Base-by-base conservation (phyloP, 2,888 invertebrate species). In the Lasius fuliginosus region DNA sequence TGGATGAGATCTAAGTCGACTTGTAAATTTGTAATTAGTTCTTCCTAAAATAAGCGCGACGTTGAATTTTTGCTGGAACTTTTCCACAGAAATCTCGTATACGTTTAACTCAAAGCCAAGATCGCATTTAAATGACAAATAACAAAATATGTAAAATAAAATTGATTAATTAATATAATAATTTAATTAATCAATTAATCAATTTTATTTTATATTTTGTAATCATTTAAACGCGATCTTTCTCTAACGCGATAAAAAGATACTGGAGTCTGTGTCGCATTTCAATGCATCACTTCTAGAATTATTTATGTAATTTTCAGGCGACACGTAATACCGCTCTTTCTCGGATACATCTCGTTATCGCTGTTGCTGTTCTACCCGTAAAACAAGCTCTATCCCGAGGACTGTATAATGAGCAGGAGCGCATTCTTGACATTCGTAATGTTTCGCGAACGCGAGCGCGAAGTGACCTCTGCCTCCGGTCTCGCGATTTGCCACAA, bases 391-490 rank as follows among this genome's bases (percentile, higher is more conserved):
- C 42, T 71, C 33, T 11, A 49, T 42, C 23, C 9, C 12, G 42
- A 49, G 60, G 73, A 77, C 71, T 85, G 76, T 53, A 67, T 83
- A 85, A 83, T 85, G 53, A 77, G 67, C 40, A 74, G 79, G 85
- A 82, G 86, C 89, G 90, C 87, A 90, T 92, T 92, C 91, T 79
- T 90, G 82, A 87, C 87, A 88, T 88, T 85, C 87, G 87, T 89
- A 83, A 92, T 87, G 88, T 90, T 89, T 85, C 88, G 86, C 86
- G 87, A 79, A 73, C 84, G 76, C 85, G 84, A 86, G 83, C 86
- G 58, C 84, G 36, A 62, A 86, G 79, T 88, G 91, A 90, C 91
- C 90, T 90, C 90, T 75, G 83, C 71, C 86, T 84, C 53, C 77
- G 53, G 71, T 73, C 90, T 89, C 89, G 87, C 87, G 85, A 85